A percentile compares a stretch with the other conserved stretches of the same genome.
Conservation (phyloP, 2,888 invertebrate genomes). For the Bimastos eiseni region DNA sequence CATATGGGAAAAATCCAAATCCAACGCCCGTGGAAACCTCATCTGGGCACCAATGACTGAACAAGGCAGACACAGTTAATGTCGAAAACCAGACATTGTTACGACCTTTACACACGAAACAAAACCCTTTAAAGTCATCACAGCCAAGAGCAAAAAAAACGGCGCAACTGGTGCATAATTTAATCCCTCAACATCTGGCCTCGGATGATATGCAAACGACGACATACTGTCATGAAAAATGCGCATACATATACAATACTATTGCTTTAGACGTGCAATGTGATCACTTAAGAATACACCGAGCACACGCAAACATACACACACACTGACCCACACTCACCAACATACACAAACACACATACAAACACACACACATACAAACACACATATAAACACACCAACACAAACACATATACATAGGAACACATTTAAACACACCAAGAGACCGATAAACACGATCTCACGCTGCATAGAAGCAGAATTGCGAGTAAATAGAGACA, state of each 20-base stretch:
- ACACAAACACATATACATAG: neutral
- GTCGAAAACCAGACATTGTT: neutral
- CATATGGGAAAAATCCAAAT: too few relatives aligned
- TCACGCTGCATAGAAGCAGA: neutral
- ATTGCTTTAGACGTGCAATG: conserved; percentile 13
- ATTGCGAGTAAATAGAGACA: neutral
- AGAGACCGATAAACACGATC: neutral
- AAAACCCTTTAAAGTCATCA: neutral
- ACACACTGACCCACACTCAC: neutral
- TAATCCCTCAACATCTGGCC: neutral
- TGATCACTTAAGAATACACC: neutral
- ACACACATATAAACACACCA: neutral
- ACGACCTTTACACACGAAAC: neutral
- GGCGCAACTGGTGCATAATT: neutral
- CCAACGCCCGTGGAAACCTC: too few relatives aligned
- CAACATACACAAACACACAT: neutral
- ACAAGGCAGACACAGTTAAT: neutral
- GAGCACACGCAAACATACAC: neutral
- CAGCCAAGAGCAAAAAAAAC: neutral
- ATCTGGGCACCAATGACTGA: too few relatives aligned
- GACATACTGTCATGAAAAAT: neutral
- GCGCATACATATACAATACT: neutral
- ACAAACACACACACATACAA: neutral
- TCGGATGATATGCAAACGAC: neutral
- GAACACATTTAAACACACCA: neutral